phyloP scores from a whole-genome alignment of 2,797 vertebrate species.

The Chrysocyon brachyurus region DNA sequence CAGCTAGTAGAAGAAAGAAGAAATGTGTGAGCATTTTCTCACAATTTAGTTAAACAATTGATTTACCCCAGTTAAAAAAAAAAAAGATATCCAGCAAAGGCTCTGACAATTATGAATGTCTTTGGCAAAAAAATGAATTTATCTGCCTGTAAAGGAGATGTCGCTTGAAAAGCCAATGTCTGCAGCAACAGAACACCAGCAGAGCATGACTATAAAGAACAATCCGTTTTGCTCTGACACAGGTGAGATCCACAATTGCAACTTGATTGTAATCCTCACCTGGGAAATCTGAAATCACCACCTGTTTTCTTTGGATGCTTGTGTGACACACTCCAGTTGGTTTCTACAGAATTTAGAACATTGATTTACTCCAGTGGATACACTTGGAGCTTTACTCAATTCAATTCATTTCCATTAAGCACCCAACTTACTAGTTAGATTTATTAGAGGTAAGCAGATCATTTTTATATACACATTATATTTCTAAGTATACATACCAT shows the following conservation, averaged over 20 bases:
- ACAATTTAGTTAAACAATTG: conserved; percentile 70
- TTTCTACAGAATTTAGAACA: conserved; percentile 83
- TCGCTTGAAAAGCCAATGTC: conserved; percentile 72
- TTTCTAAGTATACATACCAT: conserved; percentile 34
- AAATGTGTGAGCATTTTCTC: background rate
- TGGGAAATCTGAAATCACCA: conserved; percentile 87
- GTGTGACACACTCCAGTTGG: conserved; percentile 78
- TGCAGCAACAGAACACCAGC: conserved; percentile 72
- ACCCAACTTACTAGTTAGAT: conserved; percentile 27
- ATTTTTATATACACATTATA: conserved; percentile 29
- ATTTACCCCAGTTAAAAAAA: conserved; percentile 61
- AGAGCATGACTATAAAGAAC: conserved; percentile 69
- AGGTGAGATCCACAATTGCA: conserved; percentile 79
- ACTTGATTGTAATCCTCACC: conserved; percentile 83
- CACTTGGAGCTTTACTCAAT: background rate
- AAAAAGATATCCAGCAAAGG: background rate
- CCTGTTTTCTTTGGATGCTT: conserved; percentile 83
- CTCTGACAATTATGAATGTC: conserved; percentile 74
- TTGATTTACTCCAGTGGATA: conserved; percentile 40
- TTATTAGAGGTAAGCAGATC: background rate
- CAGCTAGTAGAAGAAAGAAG: conserved; percentile 38
- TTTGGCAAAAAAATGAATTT: conserved; percentile 82
- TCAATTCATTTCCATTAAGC: conserved; percentile 76
- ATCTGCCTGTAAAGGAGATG: conserved; percentile 76
- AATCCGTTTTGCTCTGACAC: conserved; percentile 77